These are phyloP conservation scores for Poeciliopsis retropinna DNA, from an alignment of 2,113 vertebrate species.

Conservation along the genomic window DNA sequence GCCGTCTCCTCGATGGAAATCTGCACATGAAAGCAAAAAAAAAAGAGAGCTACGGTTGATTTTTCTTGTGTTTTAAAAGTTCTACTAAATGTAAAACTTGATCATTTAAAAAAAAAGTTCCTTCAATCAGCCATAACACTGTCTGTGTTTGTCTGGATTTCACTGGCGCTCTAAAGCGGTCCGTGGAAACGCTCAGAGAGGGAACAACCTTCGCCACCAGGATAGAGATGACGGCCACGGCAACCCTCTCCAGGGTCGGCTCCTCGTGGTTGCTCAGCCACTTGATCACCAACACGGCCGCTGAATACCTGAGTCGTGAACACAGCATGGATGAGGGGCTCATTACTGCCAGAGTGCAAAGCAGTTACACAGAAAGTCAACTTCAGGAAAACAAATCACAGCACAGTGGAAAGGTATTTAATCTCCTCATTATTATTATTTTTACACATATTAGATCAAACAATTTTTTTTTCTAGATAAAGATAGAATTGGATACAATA, in stretches of 20 bases:
- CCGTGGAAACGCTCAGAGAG: background rate
- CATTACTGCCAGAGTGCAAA: background rate
- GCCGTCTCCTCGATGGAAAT: slow-evolving; percentile 89
- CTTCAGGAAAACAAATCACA: background rate
- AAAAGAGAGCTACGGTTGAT: background rate
- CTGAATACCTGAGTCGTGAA: slow-evolving; percentile 85
- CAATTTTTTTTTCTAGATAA: background rate
- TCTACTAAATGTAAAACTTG: slow-evolving; percentile 18
- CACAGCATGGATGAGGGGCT: slow-evolving; percentile 7
- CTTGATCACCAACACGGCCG: slow-evolving; percentile 92
- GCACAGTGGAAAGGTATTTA: background rate
- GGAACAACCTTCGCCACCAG: slow-evolving; percentile 89
- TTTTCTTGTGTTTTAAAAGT: background rate
- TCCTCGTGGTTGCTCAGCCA: slow-evolving; percentile 92
- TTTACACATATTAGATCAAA: background rate
- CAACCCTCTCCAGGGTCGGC: slow-evolving; percentile 92
- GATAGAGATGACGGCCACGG: slow-evolving; percentile 92
- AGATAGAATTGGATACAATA: background rate
- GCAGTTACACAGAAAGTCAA: background rate
- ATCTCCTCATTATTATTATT: background rate
- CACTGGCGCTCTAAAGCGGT: background rate
- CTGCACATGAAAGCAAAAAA: slow-evolving; percentile 71
- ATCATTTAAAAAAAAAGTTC: background rate
- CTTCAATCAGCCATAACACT: background rate
- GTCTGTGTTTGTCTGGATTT: slow-evolving; percentile 9